phyloP scores from a whole-genome alignment of 2,888 invertebrate species.

The Andrena praecox region DNA sequence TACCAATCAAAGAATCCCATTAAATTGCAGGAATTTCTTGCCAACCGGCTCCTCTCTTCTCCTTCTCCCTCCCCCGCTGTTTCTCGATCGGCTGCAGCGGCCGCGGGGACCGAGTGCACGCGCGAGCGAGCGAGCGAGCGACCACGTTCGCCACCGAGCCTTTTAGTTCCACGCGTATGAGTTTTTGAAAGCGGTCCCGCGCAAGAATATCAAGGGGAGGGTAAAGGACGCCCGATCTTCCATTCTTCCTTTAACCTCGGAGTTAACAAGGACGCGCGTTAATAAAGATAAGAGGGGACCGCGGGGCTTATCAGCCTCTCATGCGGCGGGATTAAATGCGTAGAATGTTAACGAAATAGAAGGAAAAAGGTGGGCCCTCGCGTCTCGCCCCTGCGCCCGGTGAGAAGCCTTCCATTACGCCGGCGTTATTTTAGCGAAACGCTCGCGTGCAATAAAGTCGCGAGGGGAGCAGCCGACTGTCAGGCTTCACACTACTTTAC shows the following conservation, averaged over 20 bases:
- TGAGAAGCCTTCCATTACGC: constrained; percentile 33
- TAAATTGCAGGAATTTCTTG: constrained; percentile 84
- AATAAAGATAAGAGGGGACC: constrained; percentile 49
- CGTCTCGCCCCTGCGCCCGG: neutral
- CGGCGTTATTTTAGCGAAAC: constrained; percentile 36
- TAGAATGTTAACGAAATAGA: neutral
- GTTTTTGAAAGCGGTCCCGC: constrained; percentile 62
- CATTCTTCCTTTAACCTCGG: constrained; percentile 15
- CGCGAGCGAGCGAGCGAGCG: neutral
- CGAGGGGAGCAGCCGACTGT: neutral
- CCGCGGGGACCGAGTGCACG: constrained; percentile 15
- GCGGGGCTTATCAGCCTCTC: constrained; percentile 25
- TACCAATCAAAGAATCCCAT: constrained; percentile 84
- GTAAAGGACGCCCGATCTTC: neutral
- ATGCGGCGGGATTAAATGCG: constrained; percentile 31
- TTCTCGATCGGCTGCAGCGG: constrained; percentile 52
- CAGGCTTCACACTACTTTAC: neutral
- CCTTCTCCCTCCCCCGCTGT: constrained; percentile 52
- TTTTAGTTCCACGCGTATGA: constrained; percentile 65
- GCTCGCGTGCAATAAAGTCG: constrained; percentile 29
- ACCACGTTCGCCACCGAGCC: neutral
- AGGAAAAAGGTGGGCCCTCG: neutral
- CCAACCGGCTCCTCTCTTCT: constrained; percentile 75
- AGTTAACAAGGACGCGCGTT: constrained; percentile 34
- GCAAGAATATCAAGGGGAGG: constrained; percentile 47